Evolutionary conservation across 2,888 invertebrate genomes (phyloP).

Genomic region (Venusia cambrica): DNA sequence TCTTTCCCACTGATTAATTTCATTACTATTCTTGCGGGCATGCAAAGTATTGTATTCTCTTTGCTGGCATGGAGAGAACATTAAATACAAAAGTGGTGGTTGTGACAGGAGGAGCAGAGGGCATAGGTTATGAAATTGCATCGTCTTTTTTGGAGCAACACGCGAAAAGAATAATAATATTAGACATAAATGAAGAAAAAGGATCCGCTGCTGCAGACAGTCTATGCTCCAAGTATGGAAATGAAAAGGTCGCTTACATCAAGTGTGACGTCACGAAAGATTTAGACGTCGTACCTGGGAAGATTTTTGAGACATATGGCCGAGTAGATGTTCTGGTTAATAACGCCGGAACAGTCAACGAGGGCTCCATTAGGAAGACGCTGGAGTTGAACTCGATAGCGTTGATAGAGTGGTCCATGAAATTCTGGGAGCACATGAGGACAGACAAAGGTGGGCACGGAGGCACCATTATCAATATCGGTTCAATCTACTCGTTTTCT

Average conservation of each 20-base stretch:
- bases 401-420: conserved; percentile 51
- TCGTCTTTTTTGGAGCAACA: conserved; percentile 52
- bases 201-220: conserved; percentile 11
- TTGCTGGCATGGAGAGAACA: conserved; percentile 21
- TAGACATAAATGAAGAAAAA: conserved; percentile 30
- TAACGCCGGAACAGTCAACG: conserved; percentile 50
- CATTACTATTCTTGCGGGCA: no score
- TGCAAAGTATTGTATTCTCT: no score
- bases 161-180: conserved; percentile 46
- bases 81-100: conserved; percentile 30
- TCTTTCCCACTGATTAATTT: no score
- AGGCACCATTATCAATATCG: conserved; percentile 82
- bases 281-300: conserved; percentile 52
- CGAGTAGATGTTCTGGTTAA: conserved; percentile 57
- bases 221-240: conserved; percentile 53
- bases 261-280: conserved; percentile 70
- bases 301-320: conserved; percentile 38
- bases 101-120: conserved; percentile 70
- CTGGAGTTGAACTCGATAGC: conserved; percentile 46
- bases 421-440: conserved; percentile 71
- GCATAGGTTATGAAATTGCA: conserved; percentile 63
- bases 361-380: conserved; percentile 30
- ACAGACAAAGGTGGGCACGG: conserved; percentile 74
- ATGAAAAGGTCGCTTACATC: conserved; percentile 57
- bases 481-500: conserved; percentile 77